Evolutionary conservation across 2,888 invertebrate species (phyloP), one percentile per base, ranked within the genome.

Genomic region (Formica aserva): DNA sequence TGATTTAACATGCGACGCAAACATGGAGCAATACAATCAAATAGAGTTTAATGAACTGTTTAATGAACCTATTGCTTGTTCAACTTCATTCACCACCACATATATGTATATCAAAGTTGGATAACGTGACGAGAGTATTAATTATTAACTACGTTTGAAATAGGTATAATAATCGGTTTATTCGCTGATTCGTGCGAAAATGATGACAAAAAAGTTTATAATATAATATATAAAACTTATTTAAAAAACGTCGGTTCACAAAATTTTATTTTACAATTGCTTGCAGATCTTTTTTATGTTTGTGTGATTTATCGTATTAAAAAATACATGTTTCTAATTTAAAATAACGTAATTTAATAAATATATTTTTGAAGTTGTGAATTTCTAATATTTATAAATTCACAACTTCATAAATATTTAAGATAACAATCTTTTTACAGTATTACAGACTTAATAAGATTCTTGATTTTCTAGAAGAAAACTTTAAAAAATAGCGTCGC

Each of bases 1-100:
- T 71, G 57, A 78, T 78, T 78, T 71, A 78, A 78, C 72, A 78
- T 78, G 72, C 72, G 66, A 69, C 57, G 45, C 35, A 78, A 78
- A 71, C 72, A 60, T 32, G 26, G 3, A 71, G 78, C 72, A 57
- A 71, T 78, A 78, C 78, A 71, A 60, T 71, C 45, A 71, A 78
- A 78, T 71, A 78, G 57, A 84, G 78, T 76, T 52, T 66, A 71
- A 82, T 72, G 81, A 77, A 45, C 41, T 81, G 57, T 88, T 88
- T 84, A 86, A 86, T 86, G 81, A 85, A 82, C 75, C 87, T 78
- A 62, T 22, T 78, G 71, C 81, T 78, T 72, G 67, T 83, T 35
- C 78, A 65, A 80, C 52, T 86, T 76, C 71, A 78, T 71, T 78
- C 72, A 84, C 84, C 86, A 84, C 71, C 65, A 26, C 32, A 32